These are phyloP conservation scores for Dysmachus trigonus DNA, from an alignment of 2,888 invertebrate genomes.

Conservation along the genomic window DNA sequence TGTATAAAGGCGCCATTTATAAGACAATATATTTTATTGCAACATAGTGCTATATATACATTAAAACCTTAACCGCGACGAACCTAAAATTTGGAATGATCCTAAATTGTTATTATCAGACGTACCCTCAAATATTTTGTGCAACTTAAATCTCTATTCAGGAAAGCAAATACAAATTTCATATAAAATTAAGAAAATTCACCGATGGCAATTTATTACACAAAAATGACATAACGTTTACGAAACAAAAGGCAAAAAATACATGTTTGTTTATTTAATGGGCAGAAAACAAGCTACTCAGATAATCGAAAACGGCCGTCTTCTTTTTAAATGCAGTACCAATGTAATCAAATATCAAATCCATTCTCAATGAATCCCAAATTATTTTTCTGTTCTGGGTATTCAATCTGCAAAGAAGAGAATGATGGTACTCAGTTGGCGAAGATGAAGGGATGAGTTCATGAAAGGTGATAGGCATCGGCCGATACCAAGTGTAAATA, in stretches of 20 bases:
- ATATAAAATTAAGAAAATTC: background rate
- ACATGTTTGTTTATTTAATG: background rate
- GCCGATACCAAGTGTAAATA: background rate
- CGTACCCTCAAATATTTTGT: background rate
- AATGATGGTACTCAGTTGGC: background rate
- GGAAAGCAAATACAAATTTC: background rate
- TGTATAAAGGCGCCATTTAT: background rate
- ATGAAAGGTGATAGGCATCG: background rate
- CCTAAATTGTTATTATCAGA: background rate
- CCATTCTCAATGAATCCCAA: constrained; percentile 41
- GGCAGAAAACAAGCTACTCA: constrained; percentile 6
- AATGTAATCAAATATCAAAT: constrained; percentile 38
- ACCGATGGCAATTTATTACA: constrained; percentile 14
- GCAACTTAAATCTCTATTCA: background rate
- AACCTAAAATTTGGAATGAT: background rate
- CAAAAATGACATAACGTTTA: background rate
- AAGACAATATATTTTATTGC: background rate
- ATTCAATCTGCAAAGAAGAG: constrained; percentile 45
- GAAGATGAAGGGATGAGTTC: background rate
- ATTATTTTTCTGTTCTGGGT: constrained; percentile 43
- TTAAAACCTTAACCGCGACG: background rate
- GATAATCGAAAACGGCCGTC: background rate
- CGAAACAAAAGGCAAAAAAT: background rate
- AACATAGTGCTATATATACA: background rate
- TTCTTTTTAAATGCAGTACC: background rate